Evolutionary conservation across 2,797 vertebrate genomes (phyloP).

Genomic region (Melanotaenia nigrans): DNA sequence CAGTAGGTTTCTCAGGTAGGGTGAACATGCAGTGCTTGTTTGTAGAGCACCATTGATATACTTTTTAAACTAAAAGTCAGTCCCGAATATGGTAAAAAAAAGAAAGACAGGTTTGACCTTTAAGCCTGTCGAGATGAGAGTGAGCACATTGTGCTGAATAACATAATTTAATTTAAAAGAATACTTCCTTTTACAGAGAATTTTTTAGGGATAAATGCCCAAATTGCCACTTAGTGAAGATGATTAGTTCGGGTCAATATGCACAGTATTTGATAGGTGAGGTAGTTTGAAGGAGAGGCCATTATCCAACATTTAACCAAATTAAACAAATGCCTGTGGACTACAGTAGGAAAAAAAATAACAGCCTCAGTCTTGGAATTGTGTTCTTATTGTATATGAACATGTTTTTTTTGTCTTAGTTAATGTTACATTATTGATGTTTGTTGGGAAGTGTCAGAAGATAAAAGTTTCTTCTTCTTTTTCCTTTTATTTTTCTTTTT

Average conservation of each 20-base stretch:
- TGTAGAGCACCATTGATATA: not conserved
- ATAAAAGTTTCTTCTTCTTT: not conserved
- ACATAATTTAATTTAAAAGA: slow-evolving; percentile 38
- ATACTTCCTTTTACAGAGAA: slow-evolving; percentile 36
- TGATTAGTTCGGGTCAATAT: slow-evolving; percentile 59
- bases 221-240: slow-evolving; percentile 64
- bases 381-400: slow-evolving; percentile 46
- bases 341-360: slow-evolving; percentile 47
- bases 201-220: slow-evolving; percentile 52
- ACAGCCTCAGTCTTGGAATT: slow-evolving; percentile 44
- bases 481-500: not conserved
- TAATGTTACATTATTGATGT: slow-evolving; percentile 1
- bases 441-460: not conserved
- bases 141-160: slow-evolving; percentile 11
- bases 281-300: slow-evolving; percentile 55
- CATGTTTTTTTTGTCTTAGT: slow-evolving; percentile 30
- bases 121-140: slow-evolving; percentile 1
- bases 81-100: not conserved
- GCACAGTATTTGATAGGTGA: slow-evolving; percentile 43
- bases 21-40: not conserved
- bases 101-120: not conserved
- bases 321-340: slow-evolving; percentile 33
- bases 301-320: slow-evolving; percentile 50
- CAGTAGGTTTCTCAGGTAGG: not conserved
- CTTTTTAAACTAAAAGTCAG: not conserved